These are phyloP conservation scores for Plebejus argus DNA, from an alignment of 2,888 invertebrate species.

Conservation along the genomic window DNA sequence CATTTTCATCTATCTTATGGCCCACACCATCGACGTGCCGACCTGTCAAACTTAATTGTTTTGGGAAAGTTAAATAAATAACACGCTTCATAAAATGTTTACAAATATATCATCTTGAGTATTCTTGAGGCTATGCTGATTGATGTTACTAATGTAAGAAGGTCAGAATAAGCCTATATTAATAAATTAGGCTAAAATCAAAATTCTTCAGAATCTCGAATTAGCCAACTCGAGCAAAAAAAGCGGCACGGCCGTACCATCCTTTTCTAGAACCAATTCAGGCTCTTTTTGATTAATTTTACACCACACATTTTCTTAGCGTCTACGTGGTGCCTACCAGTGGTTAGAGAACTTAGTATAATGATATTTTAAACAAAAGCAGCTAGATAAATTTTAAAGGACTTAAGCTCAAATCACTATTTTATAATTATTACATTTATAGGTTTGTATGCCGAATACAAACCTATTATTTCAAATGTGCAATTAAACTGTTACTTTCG, in stretches of 20 bases:
- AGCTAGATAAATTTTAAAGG: no score
- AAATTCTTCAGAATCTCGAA: no score
- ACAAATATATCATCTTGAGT: constrained; percentile 2
- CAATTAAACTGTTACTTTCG: neutral
- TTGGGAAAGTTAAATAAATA: constrained; percentile 14
- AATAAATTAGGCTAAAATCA: no score
- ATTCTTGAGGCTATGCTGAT: neutral
- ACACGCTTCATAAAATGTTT: neutral
- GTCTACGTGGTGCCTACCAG: no score
- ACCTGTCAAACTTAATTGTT: constrained; percentile 5
- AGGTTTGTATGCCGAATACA: neutral
- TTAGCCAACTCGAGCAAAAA: no score
- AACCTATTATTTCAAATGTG: neutral
- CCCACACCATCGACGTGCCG: neutral
- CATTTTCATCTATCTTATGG: neutral
- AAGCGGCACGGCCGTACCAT: no score
- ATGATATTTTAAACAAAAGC: no score
- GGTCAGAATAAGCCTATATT: neutral
- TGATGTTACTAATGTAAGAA: neutral
- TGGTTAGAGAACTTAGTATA: no score
- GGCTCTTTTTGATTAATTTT: no score
- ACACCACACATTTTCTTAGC: no score
- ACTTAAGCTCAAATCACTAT: neutral
- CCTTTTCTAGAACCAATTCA: no score
- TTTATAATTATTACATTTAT: no score